Evolutionary conservation across 2,113 vertebrate species (phyloP), one percentile per base, ranked within the genome.

Genomic region (Rhombomys opimus): DNA sequence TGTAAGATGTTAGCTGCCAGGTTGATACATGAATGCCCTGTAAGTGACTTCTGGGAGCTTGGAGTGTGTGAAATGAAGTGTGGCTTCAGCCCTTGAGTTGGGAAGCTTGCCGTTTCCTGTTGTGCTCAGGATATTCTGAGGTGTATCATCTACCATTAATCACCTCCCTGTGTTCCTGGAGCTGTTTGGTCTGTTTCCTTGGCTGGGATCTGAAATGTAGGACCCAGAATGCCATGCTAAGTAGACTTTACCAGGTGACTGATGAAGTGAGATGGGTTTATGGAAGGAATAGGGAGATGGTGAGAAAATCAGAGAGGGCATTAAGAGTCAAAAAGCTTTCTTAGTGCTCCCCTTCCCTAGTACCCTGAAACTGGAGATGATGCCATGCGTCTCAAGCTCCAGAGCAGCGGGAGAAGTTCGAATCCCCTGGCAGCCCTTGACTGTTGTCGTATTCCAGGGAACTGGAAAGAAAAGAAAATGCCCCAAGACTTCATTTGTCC

Each of bases 231-330:
- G 93, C 89, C 72, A 2, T 80, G 81, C 65, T 20, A 90, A 93
- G 38, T 85, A 57, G 92, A 67, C 59, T 86, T 92, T 85, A n/a
- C 88, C 87, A 92, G 96, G 81, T 95, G 93, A 70, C 92, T 95
- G 86, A 94, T 95, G 22, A 73, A 10, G 23, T 38, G 92, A 96
- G 87, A 89, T 84, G 59, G 38, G 35, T 54, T 93, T 95, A 57
- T 77, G 90, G 85, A 89, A 95, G 82, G 75, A 76, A 76, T 25
- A 41, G 87, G 41, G 70, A 52, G 25, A 84, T 17, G 57, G 90
- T 57, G 63, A 91, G 61, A 94, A 65, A n/a, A 25, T 82, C 14
- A 81, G 38, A 77, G 67, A 7, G 9, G 94, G 81, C 87, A 46
- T 65, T 61, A 32, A 85, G 94, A 93, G 76, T 13, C 75, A 85